Percentiles rank a stretch among this genome's conserved stretches.
Conservation (phyloP, 1,140 invertebrate species). For the Thalassaphorura encarpata region DNA sequence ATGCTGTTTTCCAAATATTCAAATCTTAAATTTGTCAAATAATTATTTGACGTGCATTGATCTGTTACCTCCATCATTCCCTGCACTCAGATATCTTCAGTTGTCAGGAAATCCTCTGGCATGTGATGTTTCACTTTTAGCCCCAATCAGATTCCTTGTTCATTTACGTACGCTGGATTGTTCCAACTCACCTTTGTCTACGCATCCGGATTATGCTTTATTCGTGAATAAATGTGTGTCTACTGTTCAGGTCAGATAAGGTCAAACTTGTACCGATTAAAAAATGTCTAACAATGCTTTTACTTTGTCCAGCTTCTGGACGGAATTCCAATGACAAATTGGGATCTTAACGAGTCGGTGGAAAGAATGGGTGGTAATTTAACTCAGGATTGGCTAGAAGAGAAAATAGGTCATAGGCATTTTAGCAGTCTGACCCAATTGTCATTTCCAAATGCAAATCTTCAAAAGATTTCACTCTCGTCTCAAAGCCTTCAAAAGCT, state of each 20-base stretch:
- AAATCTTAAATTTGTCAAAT: constrained; percentile 20
- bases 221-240: constrained; percentile 3
- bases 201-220: constrained; percentile 19
- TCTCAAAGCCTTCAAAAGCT: constrained; percentile 4
- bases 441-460: constrained; percentile 9
- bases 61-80: constrained; percentile 9
- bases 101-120: constrained; percentile 20
- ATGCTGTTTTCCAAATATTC: constrained; percentile 18
- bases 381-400: constrained; percentile 21
- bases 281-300: background rate
- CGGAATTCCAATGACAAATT: constrained; percentile 5
- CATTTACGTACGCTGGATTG: constrained; percentile 14
- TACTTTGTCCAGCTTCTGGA: constrained; percentile 11
- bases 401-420: constrained; percentile 3
- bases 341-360: constrained; percentile 2
- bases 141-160: background rate
- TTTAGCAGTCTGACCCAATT: constrained; percentile 14
- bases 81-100: constrained; percentile 16
- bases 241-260: constrained; percentile 9
- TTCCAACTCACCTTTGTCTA: constrained; percentile 10
- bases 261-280: background rate
- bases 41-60: constrained; percentile 19
- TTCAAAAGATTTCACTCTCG: constrained; percentile 14
- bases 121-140: constrained; percentile 6
- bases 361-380: constrained; percentile 14